Base-by-base conservation (phyloP, 1,140 invertebrate genomes). In the Drosophila arawakana region DNA sequence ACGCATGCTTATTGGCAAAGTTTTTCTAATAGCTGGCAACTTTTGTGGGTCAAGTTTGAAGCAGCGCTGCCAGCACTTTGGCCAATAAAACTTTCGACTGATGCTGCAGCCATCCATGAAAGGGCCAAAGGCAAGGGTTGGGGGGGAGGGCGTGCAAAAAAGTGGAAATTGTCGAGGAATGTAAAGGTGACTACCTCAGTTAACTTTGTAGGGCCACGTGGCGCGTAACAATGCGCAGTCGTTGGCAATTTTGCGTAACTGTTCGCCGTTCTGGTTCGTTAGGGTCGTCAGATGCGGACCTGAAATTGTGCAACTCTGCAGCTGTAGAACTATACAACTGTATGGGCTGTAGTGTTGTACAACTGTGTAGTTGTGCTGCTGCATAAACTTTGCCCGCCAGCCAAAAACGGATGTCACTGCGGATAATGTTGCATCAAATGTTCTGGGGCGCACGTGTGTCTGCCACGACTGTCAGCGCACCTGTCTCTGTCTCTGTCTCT, bases 201-300 rank as follows among this genome's bases (percentile, higher is more conserved):
- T 70, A 84, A 78, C 81, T 85, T 86, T 82, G 73, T 80, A 41
- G 52, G 52, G 63, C 66, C 83, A 82, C 65, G 83, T 82, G 83
- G 79, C 82, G 82, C 79, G 76, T 76, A 88, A 86, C 82, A 86
- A 86, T 75, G 76, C 78, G 57, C 68, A 81, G 76, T 86, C 72
- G 82, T 76, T 81, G 78, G 82, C 78, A 86, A 86, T 86, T 81
- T 86, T 76, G 82, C 82, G 82, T 86, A 86, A 86, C 82, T 86
- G 77, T 73, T 70, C 66, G 65, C 54, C 65, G 82, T 88, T 86
- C 76, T 68, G 83, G 76, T 82, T 86, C 83, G 83, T 86, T 86
- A 86, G 79, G 58, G 63, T 35, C 44, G 43, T 60, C 75, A 58
- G 60, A 55, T 55, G 62, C 39, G 21, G 21, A 58, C 43, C 21